These are phyloP conservation scores for Cyprinus carpio DNA, from an alignment of 2,113 vertebrate genomes.

Conservation along the genomic window DNA sequence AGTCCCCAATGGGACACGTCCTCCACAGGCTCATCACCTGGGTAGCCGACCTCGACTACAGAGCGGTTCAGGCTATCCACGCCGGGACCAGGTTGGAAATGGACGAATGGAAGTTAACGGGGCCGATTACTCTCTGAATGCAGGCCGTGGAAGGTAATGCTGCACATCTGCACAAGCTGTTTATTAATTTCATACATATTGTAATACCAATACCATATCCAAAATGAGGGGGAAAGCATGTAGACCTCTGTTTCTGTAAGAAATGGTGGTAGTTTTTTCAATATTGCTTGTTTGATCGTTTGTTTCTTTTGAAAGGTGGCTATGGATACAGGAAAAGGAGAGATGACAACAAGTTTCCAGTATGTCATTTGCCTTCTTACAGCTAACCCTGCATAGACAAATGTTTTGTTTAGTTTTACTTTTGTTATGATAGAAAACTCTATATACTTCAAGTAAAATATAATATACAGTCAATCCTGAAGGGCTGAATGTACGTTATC, in stretches of 20 bases:
- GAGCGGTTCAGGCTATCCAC: conserved; percentile 78
- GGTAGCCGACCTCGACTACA: conserved; percentile 83
- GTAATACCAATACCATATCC: background rate
- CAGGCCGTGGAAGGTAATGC: conserved; percentile 87
- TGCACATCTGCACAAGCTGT: background rate
- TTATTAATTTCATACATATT: background rate
- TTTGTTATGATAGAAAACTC: background rate
- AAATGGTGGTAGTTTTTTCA: background rate
- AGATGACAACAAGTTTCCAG: conserved; percentile 92
- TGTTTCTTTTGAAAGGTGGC: conserved; percentile 78
- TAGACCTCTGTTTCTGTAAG: background rate
- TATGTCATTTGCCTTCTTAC: conserved; percentile 72
- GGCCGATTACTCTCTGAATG: conserved; percentile 83
- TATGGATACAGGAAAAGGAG: conserved; percentile 95
- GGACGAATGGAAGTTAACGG: conserved; percentile 84
- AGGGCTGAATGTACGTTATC: background rate
- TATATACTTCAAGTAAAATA: background rate
- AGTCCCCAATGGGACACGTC: conserved; percentile 88
- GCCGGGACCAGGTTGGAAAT: conserved; percentile 86
- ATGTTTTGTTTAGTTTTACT: background rate
- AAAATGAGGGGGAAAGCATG: background rate
- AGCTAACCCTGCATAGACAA: background rate
- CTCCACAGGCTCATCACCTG: conserved; percentile 80
- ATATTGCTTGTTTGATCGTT: conserved; percentile 57
- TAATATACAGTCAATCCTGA: background rate